These are phyloP conservation scores for Oeneis ivallda DNA, from an alignment of 2,888 invertebrate genomes.

Conservation along the genomic window DNA sequence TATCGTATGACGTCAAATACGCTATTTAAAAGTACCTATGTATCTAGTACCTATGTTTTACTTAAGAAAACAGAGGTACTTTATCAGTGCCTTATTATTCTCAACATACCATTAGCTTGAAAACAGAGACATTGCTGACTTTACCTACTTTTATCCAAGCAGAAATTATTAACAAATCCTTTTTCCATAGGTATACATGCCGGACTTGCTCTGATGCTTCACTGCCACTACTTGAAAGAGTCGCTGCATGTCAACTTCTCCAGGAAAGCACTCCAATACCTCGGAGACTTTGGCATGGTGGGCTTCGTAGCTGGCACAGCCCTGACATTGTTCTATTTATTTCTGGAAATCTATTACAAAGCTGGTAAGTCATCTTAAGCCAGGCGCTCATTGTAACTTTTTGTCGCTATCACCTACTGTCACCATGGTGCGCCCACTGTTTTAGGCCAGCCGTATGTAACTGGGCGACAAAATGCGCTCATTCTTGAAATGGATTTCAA, in stretches of 20 bases:
- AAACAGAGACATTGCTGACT: too few species aligned
- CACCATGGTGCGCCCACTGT: too few species aligned
- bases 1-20: slow-evolving; percentile 13
- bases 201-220: slow-evolving; percentile 62
- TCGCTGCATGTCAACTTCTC: slow-evolving; percentile 77
- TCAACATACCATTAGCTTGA: too few species aligned
- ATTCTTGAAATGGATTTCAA: too few species aligned
- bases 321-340: slow-evolving; percentile 71
- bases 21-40: too few species aligned
- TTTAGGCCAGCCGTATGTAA: too few species aligned
- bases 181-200: slow-evolving; percentile 64
- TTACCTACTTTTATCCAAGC: too few species aligned
- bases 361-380: slow-evolving; percentile 62
- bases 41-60: background rate
- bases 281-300: slow-evolving; percentile 74
- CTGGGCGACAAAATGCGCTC: too few species aligned
- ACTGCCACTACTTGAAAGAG: slow-evolving; percentile 69
- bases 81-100: too few species aligned
- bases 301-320: slow-evolving; percentile 72
- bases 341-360: slow-evolving; percentile 67
- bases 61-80: too few species aligned
- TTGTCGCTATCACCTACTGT: too few species aligned
- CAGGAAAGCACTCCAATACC: slow-evolving; percentile 67
- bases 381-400: too few species aligned
- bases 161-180: background rate